phyloP scores from a whole-genome alignment of 2,113 vertebrate species.

The Leptobrachium leishanense region DNA sequence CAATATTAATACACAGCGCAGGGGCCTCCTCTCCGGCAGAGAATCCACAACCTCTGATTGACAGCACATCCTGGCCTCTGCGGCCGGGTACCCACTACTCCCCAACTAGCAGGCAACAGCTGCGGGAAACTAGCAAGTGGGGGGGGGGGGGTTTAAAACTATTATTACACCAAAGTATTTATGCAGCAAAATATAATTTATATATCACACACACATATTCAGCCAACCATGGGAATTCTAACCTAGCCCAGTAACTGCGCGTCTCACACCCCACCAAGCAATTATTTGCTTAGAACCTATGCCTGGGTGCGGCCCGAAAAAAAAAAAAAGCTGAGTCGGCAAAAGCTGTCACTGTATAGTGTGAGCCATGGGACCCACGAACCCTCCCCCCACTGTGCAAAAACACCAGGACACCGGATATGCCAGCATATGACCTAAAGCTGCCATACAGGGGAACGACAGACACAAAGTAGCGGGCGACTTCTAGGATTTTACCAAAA shows the following conservation, averaged over 20 bases:
- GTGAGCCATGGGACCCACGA: constrained; percentile 56
- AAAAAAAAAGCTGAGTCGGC: constrained; percentile 49
- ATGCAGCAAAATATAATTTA: neutral
- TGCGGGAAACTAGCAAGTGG: neutral
- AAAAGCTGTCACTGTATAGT: constrained; percentile 61
- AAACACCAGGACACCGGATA: neutral
- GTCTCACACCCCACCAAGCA: neutral
- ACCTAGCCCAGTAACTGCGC: neutral
- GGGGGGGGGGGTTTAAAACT: no score
- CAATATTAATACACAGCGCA: no score
- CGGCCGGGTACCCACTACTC: constrained; percentile 1
- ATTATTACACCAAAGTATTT: no score
- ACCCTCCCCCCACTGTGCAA: constrained; percentile 49
- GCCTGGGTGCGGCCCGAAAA: constrained; percentile 56
- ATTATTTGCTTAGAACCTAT: constrained; percentile 22
- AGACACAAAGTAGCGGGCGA: no score
- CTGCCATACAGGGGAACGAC: no score
- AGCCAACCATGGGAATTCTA: neutral
- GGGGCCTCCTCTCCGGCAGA: no score
- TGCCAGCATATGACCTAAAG: no score
- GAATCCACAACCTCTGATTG: constrained; percentile 8
- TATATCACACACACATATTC: neutral
- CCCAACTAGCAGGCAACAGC: constrained; percentile 29
- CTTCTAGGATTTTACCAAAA: no score
- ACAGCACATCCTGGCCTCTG: constrained; percentile 23